Evolutionary conservation across 1,140 invertebrate species (phyloP), one percentile per base, ranked within the genome.

Genomic region (Bursaphelenchus mucronatus): DNA sequence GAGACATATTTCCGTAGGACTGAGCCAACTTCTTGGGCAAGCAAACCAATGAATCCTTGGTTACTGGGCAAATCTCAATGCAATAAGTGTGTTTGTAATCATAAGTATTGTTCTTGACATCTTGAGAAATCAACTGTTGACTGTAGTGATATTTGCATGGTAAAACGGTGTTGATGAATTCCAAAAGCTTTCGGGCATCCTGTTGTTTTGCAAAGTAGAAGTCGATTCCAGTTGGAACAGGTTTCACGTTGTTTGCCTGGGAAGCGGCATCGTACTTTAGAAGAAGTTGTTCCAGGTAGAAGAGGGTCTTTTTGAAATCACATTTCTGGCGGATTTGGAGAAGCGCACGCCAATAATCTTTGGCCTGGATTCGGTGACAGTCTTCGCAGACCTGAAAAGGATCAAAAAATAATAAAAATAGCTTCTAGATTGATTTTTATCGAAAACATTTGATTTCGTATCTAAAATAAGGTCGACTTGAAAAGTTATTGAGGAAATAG

Each of bases 241-340:
- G 88, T 84, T 97, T 98, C 61, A 99, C 95, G 68, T 90, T 92
- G 40, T 94, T 83, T 15, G 92, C 90, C 76, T 92, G 89, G 40
- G 69, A 63, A 13, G 90, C n/a, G 39, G 63, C 92, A 76, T 89
- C 90, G 80, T 96, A 89, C 81, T 97, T 98, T 57, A 99, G 83
- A 77, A 99, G 93, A 49, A 97, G 80, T 80, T 99, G 96, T 82
- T 99, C 96, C 76, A 99, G 84, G 81, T 97, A 98, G 81, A 90
- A 98, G 80, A 99, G 92, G 0, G 95, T 97, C 83, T 97, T 98
- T 79, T 95, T 95, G 81, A 97, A 96, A 63, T 90, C 88, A 0
- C 89, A 86, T 79, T 74, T 85, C 74, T 87, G 87, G 69, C 86
- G 74, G 19, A 88, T 83, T 85, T 87, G 87, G 9, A 90, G 89